Percentiles rank a stretch among this genome's conserved stretches.
These are phyloP conservation scores for Epinotia ramella DNA, from an alignment of 2,888 invertebrate genomes.

Conservation along the genomic window DNA sequence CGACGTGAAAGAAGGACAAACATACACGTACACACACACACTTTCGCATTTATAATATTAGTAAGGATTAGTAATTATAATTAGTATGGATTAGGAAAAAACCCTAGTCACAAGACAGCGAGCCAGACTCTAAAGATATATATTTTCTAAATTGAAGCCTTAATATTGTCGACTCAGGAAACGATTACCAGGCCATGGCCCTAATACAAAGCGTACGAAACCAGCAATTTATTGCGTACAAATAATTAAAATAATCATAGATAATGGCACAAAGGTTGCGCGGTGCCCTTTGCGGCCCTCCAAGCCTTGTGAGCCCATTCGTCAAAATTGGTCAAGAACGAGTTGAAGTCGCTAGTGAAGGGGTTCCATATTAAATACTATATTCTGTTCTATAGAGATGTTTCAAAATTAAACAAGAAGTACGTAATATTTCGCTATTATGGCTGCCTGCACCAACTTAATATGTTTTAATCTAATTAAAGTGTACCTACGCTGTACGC, in stretches of 20 bases:
- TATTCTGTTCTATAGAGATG: no score
- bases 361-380: background rate
- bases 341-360: background rate
- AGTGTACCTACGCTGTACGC: no score
- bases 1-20: no score
- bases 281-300: slow-evolving; percentile 26
- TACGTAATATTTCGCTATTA: no score
- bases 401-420: no score
- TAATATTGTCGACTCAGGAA: slow-evolving; percentile 29
- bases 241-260: slow-evolving; percentile 41
- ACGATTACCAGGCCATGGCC: slow-evolving; percentile 31
- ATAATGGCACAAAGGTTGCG: slow-evolving; percentile 36
- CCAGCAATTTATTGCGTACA: slow-evolving; percentile 35
- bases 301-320: slow-evolving; percentile 12
- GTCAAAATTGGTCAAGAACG: slow-evolving; percentile 20
- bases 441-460: no score
- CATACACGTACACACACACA: no score
- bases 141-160: slow-evolving; percentile 5
- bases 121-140: background rate
- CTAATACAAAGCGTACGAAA: slow-evolving; percentile 27
- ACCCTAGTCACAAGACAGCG: no score
- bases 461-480: no score
- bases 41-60: no score
- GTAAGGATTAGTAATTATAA: no score
- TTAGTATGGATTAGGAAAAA: no score